Base-by-base conservation (phyloP, 2,113 vertebrate species). In the Sebastes fasciatus region DNA sequence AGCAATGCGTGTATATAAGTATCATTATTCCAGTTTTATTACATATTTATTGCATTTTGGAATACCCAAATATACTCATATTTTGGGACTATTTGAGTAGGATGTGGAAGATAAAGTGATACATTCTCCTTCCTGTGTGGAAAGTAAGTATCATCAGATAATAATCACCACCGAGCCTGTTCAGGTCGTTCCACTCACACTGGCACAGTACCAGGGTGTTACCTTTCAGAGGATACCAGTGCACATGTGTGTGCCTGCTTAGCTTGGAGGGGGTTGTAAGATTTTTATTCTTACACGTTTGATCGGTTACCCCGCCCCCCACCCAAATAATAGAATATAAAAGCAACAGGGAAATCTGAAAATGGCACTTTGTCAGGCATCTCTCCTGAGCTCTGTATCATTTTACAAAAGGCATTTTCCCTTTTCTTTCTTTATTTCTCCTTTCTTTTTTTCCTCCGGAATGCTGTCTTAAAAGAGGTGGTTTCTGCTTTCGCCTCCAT, bases 401-500 rank as follows among this genome's bases (percentile, higher is more conserved):
- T 73, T 82, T 76, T 81, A 85, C 84, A 71, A 79, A 70, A 58
- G 69, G 55, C 72, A 61, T 81, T 75, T 74, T 74, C 26, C 76
- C 69, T 65, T 34, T 34, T 60, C 67, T 54, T 69, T 67, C 65
- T 70, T 83, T 62, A 74, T 61, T 87, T 75, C 68, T 45, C 83
- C 49, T 63, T 58, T 62, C 67, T 83, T 85, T 85, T 61, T 45
- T 43, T 52, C 81, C 88, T 86, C 65, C 42, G 86, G 89, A 91
- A 92, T 88, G 91, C 48, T 40, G 48, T 86, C 83, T 82, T 80
- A 74, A 92, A 93, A 81, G 73, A 87, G 67, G 46, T 48, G 82
- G 87, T 92, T 87, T 92, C 88, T 92, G 62, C 87, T 92, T 91
- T 91, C 88, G 40, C 73, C 58, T 79, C 61, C 69, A 54, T 86